Conservation (phyloP, 2,888 invertebrate genomes). For the Drosophila silvestris region DNA sequence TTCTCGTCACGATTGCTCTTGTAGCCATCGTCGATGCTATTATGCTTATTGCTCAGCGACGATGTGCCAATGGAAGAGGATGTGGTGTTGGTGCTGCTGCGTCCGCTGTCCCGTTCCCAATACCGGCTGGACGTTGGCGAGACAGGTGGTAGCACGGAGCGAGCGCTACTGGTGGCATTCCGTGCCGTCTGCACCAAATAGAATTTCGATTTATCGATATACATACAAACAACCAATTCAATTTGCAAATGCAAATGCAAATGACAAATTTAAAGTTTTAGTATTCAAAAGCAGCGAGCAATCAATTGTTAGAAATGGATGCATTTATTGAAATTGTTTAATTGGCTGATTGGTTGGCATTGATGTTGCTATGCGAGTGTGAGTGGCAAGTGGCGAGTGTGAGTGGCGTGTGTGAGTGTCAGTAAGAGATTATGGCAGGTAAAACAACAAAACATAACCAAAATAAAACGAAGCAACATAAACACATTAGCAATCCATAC, state of each 20-base stretch:
- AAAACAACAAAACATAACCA: slow-evolving; percentile 4
- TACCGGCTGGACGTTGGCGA: slow-evolving; percentile 83
- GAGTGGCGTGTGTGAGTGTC: background rate
- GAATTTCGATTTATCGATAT: slow-evolving; percentile 16
- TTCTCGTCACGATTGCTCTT: slow-evolving; percentile 80
- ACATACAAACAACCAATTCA: background rate
- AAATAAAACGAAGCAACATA: slow-evolving; percentile 23
- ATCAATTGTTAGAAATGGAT: slow-evolving; percentile 48
- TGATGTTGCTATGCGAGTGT: slow-evolving; percentile 19
- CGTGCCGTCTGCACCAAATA: slow-evolving; percentile 65
- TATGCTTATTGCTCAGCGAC: slow-evolving; percentile 68
- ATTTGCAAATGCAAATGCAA: slow-evolving; percentile 3
- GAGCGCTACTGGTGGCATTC: slow-evolving; percentile 66
- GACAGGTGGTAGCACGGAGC: slow-evolving; percentile 84
- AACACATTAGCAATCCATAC: slow-evolving; percentile 9
- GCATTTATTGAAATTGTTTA: slow-evolving; percentile 27
- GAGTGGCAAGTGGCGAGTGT: slow-evolving; percentile 2
- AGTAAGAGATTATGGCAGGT: slow-evolving; percentile 10
- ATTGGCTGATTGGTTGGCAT: slow-evolving; percentile 15
- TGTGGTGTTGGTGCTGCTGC: slow-evolving; percentile 64
- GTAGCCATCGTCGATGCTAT: slow-evolving; percentile 70
- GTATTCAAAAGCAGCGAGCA: slow-evolving; percentile 53
- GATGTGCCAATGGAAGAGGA: slow-evolving; percentile 72
- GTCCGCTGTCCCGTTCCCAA: slow-evolving; percentile 83
- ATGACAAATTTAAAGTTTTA: slow-evolving; percentile 33